These are phyloP conservation scores for Turritopsis dohrnii DNA, from an alignment of 30 jellyfish, hydroid and myxozoan species.

Conservation along the genomic window DNA sequence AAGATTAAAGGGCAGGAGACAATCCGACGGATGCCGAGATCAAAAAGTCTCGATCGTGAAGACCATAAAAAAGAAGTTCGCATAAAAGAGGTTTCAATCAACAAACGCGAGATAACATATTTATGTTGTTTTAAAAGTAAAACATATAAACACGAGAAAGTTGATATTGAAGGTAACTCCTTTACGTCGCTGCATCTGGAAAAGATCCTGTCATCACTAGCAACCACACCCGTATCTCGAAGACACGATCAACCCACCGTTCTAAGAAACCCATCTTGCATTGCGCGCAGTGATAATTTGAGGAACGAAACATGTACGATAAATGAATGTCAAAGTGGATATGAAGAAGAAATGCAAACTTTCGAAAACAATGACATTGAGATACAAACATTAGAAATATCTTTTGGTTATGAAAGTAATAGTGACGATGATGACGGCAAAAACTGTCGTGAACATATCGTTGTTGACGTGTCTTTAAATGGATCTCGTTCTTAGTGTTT, in stretches of 20 bases:
- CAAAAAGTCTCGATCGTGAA: background rate
- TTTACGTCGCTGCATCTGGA: background rate
- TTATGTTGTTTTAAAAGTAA: background rate
- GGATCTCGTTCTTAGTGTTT: background rate
- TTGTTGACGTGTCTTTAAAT: background rate
- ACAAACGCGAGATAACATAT: background rate
- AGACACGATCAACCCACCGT: background rate
- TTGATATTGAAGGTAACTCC: background rate
- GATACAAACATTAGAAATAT: background rate
- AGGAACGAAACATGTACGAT: background rate
- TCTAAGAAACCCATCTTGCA: background rate
- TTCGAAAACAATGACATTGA: background rate
- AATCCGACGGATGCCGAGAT: background rate
- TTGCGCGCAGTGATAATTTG: background rate
- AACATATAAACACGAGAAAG: background rate
- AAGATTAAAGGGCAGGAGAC: background rate
- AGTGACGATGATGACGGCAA: background rate
- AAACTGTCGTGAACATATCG: too few relatives aligned
- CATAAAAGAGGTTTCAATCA: background rate
- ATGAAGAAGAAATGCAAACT: background rate
- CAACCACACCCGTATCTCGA: background rate
- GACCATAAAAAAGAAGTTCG: background rate
- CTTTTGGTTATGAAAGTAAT: background rate
- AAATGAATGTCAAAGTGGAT: background rate
- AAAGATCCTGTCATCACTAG: background rate